Conservation (phyloP, 2,888 invertebrate species). For the Augiades crinisus region DNA sequence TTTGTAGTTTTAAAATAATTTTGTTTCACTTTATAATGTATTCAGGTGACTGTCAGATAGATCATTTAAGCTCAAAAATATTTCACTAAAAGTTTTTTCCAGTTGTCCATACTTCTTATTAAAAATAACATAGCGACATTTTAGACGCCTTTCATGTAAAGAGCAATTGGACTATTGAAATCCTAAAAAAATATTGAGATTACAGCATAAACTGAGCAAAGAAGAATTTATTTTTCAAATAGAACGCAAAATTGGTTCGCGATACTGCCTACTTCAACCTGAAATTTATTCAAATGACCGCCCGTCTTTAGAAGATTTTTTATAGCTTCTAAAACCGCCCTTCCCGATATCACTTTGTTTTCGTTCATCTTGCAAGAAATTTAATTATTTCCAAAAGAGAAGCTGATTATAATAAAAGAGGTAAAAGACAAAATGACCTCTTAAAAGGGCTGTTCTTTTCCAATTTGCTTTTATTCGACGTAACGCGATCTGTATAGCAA, state of each 20-base stretch:
- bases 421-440: conserved; percentile 20
- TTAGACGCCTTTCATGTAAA: too few relatives aligned
- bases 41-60: too few relatives aligned
- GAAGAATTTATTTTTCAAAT: conserved; percentile 8
- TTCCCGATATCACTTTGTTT: conserved; percentile 56
- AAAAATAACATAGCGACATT: too few relatives aligned
- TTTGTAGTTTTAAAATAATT: too few relatives aligned
- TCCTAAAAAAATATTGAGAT: background rate
- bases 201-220: background rate
- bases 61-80: too few relatives aligned
- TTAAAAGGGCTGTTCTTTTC: conserved; percentile 17
- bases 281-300: conserved; percentile 67
- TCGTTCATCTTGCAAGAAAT: conserved; percentile 50
- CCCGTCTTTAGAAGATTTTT: conserved; percentile 63
- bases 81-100: too few relatives aligned
- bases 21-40: too few relatives aligned
- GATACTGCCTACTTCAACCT: conserved; percentile 57
- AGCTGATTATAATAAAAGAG: conserved; percentile 27
- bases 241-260: conserved; percentile 8
- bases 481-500: conserved; percentile 2
- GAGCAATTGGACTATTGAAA: too few relatives aligned
- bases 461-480: conserved; percentile 16
- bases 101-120: too few relatives aligned
- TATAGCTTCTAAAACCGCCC: conserved; percentile 61
- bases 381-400: conserved; percentile 35